These are phyloP conservation scores for Muricea muricata DNA, from an alignment of 92 coral and sea anemone species.

Conservation along the genomic window DNA sequence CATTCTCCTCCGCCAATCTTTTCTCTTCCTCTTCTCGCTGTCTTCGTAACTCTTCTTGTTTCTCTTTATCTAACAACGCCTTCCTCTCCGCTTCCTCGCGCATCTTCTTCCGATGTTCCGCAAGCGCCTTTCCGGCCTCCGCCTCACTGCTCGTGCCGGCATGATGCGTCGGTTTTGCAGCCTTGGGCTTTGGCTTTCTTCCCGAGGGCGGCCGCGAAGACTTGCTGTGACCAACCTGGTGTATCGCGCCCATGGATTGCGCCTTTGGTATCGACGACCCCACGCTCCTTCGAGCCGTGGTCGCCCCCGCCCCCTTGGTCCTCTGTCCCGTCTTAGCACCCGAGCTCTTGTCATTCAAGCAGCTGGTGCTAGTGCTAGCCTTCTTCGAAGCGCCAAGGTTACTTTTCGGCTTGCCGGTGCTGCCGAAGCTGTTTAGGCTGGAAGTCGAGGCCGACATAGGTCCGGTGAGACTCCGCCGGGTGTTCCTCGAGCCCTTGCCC, in stretches of 20 bases:
- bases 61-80: slow-evolving; percentile 89
- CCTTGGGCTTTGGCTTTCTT: slow-evolving; percentile 64
- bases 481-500: slow-evolving; percentile 9
- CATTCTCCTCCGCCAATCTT: slow-evolving; percentile 82
- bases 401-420: background rate
- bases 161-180: slow-evolving; percentile 81
- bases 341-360: background rate
- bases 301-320: background rate
- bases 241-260: slow-evolving; percentile 91
- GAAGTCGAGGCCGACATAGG: slow-evolving; percentile 20
- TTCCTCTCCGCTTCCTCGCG: slow-evolving; percentile 97
- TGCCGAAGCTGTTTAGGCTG: slow-evolving; percentile 11
- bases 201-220: slow-evolving; percentile 47
- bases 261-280: slow-evolving; percentile 69
- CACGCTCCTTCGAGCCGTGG: background rate
- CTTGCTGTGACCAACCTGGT: slow-evolving; percentile 58
- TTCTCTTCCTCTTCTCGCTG: slow-evolving; percentile 91
- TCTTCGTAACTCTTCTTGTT: slow-evolving; percentile 81
- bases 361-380: slow-evolving; percentile 16
- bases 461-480: slow-evolving; percentile 32
- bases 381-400: slow-evolving; percentile 11
- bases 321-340: background rate
- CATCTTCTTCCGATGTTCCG: slow-evolving; percentile 91
- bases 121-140: slow-evolving; percentile 90
- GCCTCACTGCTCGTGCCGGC: slow-evolving; percentile 89